Evolutionary conservation across 1,140 invertebrate genomes (phyloP), one percentile per base, ranked within the genome.

Genomic region (Trigoniulus corallinus): DNA sequence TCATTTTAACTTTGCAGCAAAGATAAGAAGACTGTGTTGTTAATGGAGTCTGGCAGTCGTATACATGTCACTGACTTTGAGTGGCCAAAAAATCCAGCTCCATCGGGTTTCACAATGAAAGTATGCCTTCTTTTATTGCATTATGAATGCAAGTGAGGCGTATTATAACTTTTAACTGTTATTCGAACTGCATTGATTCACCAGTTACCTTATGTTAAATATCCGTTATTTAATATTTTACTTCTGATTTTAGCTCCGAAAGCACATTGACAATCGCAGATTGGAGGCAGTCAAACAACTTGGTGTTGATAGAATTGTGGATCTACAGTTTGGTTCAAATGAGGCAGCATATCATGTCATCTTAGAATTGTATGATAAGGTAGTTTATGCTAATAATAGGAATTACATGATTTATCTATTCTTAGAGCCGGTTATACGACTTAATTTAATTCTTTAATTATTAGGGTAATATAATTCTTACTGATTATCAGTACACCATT

Each of bases 31-130:
- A 73, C 72, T 53, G 74, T 95, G 7, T 67, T 99, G 44, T 64
- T 99, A 2, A 65, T 99, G 2, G 96, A 99, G 74, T 98, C 93
- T 4, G 95, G 92, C 0, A 83, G 80, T 52, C 71, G 93, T 48
- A 81, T 98, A 55, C 95, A 99, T 65, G 82, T 79, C 47, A 98
- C 96, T 18, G 80, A 75, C 22, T 98, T 89, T 73, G 92, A 98
- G 64, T 99, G 95, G 95, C 92, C 93, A 1, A 99, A 99, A 73
- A 93, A 93, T 77, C 75, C 80, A 43, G 80, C 86, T 21, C 92
- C 93, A 1, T 95, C 89, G 15, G 88, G 91, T 1, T 98, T 98
- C 65, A 84, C 86, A 50, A 98, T 98, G 93, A 98, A 98, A 75
- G 84, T 87, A 62, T 53, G 47, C n/a, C n/a, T n/a, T n/a, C n/a